A percentile compares a stretch with the other conserved stretches of the same genome.
These are phyloP conservation scores for Dromococcyx pavoninus DNA, from an alignment of 2,797 vertebrate genomes.

Conservation along the genomic window DNA sequence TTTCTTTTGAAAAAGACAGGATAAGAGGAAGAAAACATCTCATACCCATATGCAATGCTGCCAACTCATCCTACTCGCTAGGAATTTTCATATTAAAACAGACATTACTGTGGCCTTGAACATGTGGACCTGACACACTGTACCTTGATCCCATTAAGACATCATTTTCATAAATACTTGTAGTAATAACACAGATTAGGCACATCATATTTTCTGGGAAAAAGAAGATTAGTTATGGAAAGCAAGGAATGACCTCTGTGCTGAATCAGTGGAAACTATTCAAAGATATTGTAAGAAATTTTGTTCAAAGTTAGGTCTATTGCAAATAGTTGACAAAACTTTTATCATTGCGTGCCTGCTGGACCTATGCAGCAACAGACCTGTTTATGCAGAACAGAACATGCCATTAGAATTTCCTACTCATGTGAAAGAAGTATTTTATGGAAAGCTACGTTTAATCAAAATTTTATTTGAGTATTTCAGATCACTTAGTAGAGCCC, in stretches of 20 bases:
- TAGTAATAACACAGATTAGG: conserved; percentile 22
- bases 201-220: background rate
- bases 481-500: background rate
- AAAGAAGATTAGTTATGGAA: background rate
- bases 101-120: conserved; percentile 7
- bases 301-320: background rate
- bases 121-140: background rate
- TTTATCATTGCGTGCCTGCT: background rate
- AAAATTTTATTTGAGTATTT: conserved; percentile 1
- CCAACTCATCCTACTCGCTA: background rate
- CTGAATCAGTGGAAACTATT: background rate
- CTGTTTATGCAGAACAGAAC: background rate
- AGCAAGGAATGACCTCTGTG: background rate
- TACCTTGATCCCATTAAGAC: conserved; percentile 24
- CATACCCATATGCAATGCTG: background rate
- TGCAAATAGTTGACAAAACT: background rate
- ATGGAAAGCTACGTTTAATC: background rate
- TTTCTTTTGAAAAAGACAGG: conserved; percentile 31
- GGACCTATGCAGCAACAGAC: background rate
- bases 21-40: conserved; percentile 26
- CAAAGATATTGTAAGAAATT: background rate
- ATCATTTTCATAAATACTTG: conserved; percentile 36
- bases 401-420: background rate
- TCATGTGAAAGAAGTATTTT: background rate
- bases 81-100: background rate